Evolutionary conservation across 2,888 invertebrate genomes (phyloP), one percentile per base, ranked within the genome.

Genomic region (Lamproptera curius): DNA sequence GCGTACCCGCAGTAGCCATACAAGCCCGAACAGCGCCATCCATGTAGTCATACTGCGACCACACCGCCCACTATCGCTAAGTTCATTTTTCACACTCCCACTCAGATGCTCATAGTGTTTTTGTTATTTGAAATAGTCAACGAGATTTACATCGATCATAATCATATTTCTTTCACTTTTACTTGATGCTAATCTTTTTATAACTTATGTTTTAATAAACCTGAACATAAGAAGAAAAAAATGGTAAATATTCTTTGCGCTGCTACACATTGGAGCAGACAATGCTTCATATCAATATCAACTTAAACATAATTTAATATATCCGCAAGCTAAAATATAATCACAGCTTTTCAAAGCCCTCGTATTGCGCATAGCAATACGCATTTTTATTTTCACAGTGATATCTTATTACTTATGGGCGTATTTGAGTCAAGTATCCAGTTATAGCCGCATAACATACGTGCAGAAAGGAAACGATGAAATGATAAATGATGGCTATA

Each of bases 1-100:
- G 78, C 94, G 93, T 81, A 94, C 92, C 69, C 94, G 92, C 77
- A 94, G 82, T 80, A 94, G 90, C 94, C 94, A 94, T 86, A 94
- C 94, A 91, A 94, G 92, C 84, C 94, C 94, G 90, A 94, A 94
- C 70, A 94, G 92, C 90, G 94, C 94, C 94, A 94, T 94, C 89
- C 90, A 91, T 87, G 84, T 84, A 72, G 78, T 86, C 86, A 86
- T 87, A 61, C 81, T 86, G 82, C 62, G 67, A 71, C 79, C 76
- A 67, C 78, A 67, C 54, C 55, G 70, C 69, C 73, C 75, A 78
- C 72, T 67, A 71, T 77, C 67, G 72, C 73, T 67, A 49, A 44
- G 53, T 42, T 35, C 48, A 17, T 15, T 13, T 52, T 40, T 51
- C 44, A 52, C 55, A 52, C 58, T 52, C 55, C 17, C 53, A 59